Conservation (phyloP, 1,140 invertebrate genomes). For the Macrotrachela quadricornifera region DNA sequence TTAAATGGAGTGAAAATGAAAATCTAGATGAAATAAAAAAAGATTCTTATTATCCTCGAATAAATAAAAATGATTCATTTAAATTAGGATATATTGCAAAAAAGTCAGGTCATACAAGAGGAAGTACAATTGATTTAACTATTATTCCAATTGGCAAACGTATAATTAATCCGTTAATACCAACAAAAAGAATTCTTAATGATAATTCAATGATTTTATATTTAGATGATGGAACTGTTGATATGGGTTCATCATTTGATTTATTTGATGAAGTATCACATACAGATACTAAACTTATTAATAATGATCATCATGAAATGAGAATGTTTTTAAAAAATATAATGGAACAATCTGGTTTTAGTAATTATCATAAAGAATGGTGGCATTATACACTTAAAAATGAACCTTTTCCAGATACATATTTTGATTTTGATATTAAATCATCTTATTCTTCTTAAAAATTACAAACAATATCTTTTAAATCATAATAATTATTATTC, state of each 20-base stretch:
- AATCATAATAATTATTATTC: too few relatives aligned
- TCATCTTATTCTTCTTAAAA: too few relatives aligned
- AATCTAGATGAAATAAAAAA: not conserved
- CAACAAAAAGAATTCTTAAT: not conserved
- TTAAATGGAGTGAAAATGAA: not conserved
- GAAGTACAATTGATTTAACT: not conserved
- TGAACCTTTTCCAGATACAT: not conserved
- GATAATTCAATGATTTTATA: not conserved
- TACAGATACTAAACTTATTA: not conserved
- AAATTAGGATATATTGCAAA: not conserved
- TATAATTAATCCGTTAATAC: not conserved
- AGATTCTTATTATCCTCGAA: not conserved
- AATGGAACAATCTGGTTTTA: conserved; percentile 1
- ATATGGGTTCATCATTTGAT: conserved; percentile 1
- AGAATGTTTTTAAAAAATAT: not conserved
- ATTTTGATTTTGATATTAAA: conserved; percentile 1
- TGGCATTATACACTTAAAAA: conserved; percentile 2
- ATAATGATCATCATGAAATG: not conserved
- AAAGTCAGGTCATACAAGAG: not conserved
- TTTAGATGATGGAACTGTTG: not conserved
- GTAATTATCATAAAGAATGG: not conserved
- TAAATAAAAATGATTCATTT: not conserved
- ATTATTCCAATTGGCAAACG: not conserved
- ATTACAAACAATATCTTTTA: too few relatives aligned
- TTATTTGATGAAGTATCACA: not conserved